Percentiles rank a stretch among this genome's conserved stretches.
Conservation (phyloP, 2,888 invertebrate genomes). For the Eilema depressum region DNA sequence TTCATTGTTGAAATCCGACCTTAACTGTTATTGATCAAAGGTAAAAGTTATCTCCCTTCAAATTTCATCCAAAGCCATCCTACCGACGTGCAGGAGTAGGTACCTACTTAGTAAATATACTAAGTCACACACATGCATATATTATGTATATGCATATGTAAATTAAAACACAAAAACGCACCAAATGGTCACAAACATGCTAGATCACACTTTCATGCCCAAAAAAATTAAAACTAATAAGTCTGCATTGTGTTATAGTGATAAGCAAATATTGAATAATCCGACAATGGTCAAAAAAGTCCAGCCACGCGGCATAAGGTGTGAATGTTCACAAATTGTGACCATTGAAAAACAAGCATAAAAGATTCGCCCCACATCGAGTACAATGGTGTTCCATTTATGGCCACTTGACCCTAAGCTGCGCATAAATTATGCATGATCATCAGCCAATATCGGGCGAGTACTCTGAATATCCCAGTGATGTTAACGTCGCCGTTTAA, state of each 20-base stretch:
- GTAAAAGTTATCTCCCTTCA: neutral
- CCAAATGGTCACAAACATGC: neutral
- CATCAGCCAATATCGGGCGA: slow-evolving; percentile 61
- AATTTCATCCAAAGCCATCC: too few relatives aligned
- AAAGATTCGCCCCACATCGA: slow-evolving; percentile 54
- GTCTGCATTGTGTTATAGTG: slow-evolving; percentile 62
- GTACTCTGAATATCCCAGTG: slow-evolving; percentile 33
- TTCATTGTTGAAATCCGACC: too few relatives aligned
- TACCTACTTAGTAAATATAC: too few relatives aligned
- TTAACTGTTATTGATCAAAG: too few relatives aligned
- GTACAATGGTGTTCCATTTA: slow-evolving; percentile 50
- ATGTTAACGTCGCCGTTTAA: slow-evolving; percentile 17
- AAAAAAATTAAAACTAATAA: slow-evolving; percentile 57
- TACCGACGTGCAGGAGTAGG: too few relatives aligned
- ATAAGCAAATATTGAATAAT: slow-evolving; percentile 60
- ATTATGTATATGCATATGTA: too few relatives aligned
- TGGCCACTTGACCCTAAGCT: slow-evolving; percentile 80
- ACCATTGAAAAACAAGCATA: slow-evolving; percentile 66
- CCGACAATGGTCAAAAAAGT: slow-evolving; percentile 53
- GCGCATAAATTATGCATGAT: slow-evolving; percentile 85
- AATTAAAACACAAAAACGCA: neutral
- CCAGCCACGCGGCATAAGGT: slow-evolving; percentile 77
- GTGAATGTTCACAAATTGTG: slow-evolving; percentile 76
- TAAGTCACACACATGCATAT: too few relatives aligned
- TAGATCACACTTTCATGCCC: slow-evolving; percentile 13